A percentile compares a stretch with the other conserved stretches of the same genome.
These are phyloP conservation scores for Drosophila watanabei DNA, from an alignment of 1,140 invertebrate genomes.

Conservation along the genomic window DNA sequence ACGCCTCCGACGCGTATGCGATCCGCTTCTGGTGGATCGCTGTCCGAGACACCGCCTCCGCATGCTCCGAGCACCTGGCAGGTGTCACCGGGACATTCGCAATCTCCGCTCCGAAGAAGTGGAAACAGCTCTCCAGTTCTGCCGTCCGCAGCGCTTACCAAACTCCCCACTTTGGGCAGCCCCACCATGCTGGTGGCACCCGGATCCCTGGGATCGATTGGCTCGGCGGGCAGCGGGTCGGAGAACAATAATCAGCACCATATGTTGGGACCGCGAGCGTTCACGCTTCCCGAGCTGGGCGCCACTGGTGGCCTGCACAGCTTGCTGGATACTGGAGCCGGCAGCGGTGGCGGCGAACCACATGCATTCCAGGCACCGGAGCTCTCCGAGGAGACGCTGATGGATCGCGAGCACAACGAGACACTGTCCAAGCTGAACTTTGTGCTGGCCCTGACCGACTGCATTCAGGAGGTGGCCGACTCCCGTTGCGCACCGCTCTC, in stretches of 20 bases:
- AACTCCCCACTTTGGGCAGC: conserved; percentile 87
- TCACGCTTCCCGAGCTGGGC: conserved; percentile 92
- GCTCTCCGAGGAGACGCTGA: conserved; percentile 96
- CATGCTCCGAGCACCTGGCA: conserved; percentile 92
- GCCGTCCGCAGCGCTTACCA: conserved; percentile 88
- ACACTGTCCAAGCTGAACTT: conserved; percentile 97
- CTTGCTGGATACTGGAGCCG: conserved; percentile 86
- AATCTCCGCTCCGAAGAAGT: conserved; percentile 91
- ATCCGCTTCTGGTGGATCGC: conserved; percentile 89
- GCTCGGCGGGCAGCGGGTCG: conserved; percentile 82
- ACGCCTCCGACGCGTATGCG: conserved; percentile 91
- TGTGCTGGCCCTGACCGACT: conserved; percentile 95
- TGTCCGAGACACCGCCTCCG: conserved; percentile 90
- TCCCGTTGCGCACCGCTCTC: conserved; percentile 91
- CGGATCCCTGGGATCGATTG: conserved; percentile 86
- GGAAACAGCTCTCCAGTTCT: conserved; percentile 91
- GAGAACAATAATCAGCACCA: conserved; percentile 86
- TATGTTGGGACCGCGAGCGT: conserved; percentile 90
- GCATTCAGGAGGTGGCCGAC: conserved; percentile 94
- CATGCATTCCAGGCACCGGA: conserved; percentile 93
- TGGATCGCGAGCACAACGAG: conserved; percentile 97
- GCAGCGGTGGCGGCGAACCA: conserved; percentile 87
- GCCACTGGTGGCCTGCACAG: conserved; percentile 88
- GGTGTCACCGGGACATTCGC: conserved; percentile 88
- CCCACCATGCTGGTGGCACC: conserved; percentile 86